Evolutionary conservation across 1,140 invertebrate genomes (phyloP), one percentile per base, ranked within the genome.

Genomic region (Leptinotarsa defecta): DNA sequence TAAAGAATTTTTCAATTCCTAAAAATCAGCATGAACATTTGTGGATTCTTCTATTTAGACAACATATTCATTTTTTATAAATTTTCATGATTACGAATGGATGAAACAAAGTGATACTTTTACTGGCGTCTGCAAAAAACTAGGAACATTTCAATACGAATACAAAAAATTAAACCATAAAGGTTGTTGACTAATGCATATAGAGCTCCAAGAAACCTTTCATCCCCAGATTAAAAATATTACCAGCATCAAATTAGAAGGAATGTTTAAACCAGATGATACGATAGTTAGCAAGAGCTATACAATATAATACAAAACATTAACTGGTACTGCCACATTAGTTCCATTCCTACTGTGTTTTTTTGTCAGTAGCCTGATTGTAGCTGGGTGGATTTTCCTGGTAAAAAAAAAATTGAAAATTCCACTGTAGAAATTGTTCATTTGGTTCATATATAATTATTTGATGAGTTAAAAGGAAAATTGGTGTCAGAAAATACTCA

Each of bases 361-460:
- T 87, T 81, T 89, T 91, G 67, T 86, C 86, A 8, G 87, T 89
- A 48, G 89, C 88, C 78, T 90, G 87, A 75, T 92, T 89, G 86
- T 93, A 94, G 82, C 89, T 92, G 78, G 92, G 93, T 71, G 92
- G 93, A 84, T 92, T 91, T 86, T 93, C 93, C 91, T 94, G 84
- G 34, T 8, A 43, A 2, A 73, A 73, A 76, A 88, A 88, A 79
- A 74, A 78, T 68, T 13, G 22, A 17, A 17, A 22, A 24, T 57
- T 71, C 48, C n/a, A 63, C 48, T 69, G 22, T 73, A 11, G 62
- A 13, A 65, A 71, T 34, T 34, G 27, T 34, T 34, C 27, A 34
- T 11, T 43, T 70, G 20, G 13, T 69, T 11, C 24, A 20, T 24
- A 57, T 74, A 6, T 27, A 6, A 27, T 27, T 27, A 27, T 27